These are phyloP conservation scores for Erebia epiphron DNA, from an alignment of 2,888 invertebrate genomes.

Conservation along the genomic window DNA sequence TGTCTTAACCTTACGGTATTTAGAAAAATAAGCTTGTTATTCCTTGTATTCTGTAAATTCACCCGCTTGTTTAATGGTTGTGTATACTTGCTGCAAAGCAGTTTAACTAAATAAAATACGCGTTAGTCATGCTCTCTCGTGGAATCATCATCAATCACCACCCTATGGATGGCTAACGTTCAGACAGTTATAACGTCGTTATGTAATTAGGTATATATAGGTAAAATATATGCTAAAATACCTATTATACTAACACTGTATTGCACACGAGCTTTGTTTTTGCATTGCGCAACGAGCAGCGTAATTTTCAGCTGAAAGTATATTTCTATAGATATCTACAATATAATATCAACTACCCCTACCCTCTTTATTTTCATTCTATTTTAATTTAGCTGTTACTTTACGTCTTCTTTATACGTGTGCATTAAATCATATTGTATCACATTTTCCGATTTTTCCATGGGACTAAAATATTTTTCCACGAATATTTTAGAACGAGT, in stretches of 20 bases:
- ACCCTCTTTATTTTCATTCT: too few relatives aligned
- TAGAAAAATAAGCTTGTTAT: not conserved
- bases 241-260: constrained; percentile 23
- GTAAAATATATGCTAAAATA: constrained; percentile 22
- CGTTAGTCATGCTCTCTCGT: constrained; percentile 25
- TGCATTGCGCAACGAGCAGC: not conserved
- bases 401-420: not conserved
- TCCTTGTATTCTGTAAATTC: not conserved
- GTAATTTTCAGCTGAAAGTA: too few relatives aligned
- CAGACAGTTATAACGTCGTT: constrained; percentile 30
- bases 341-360: too few relatives aligned
- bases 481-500: not conserved
- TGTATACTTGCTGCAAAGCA: not conserved
- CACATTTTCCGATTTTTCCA: not conserved
- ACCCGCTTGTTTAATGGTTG: not conserved
- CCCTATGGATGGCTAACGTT: constrained; percentile 25
- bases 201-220: constrained; percentile 26
- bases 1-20: too few relatives aligned
- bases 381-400: too few relatives aligned
- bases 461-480: not conserved
- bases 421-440: too few relatives aligned
- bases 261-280: not conserved
- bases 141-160: constrained; percentile 34
- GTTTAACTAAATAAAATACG: constrained; percentile 16
- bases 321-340: too few relatives aligned